Conservation (phyloP, 2,888 invertebrate genomes). For the Dusona sp. region DNA sequence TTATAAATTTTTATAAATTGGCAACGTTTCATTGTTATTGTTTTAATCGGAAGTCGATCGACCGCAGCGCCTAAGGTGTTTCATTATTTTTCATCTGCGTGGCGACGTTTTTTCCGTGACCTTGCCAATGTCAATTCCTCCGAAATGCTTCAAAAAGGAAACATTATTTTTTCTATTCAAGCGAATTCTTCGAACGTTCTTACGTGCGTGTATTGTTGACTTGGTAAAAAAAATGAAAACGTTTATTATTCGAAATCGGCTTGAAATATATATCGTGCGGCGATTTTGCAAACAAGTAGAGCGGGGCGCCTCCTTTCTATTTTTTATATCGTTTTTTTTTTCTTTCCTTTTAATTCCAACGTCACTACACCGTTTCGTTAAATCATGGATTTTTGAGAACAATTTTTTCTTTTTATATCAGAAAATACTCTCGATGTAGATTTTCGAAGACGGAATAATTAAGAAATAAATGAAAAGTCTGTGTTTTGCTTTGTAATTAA, state of each 20-base stretch:
- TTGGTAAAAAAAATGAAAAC: slow-evolving; percentile 1
- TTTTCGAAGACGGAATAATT: background rate
- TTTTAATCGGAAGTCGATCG: background rate
- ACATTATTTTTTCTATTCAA: background rate
- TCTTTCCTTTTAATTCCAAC: background rate
- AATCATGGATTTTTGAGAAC: background rate
- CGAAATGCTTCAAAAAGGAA: background rate
- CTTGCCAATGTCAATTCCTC: background rate
- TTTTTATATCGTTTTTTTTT: background rate
- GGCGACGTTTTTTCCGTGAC: background rate
- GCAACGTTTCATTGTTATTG: background rate
- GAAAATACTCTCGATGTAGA: background rate
- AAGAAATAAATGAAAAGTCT: background rate
- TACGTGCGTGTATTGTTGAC: background rate
- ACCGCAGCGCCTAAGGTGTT: background rate
- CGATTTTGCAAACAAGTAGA: background rate
- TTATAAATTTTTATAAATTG: background rate
- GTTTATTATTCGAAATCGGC: slow-evolving; percentile 6
- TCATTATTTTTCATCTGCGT: background rate
- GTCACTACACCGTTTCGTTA: background rate
- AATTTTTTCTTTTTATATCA: background rate
- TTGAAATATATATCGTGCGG: background rate
- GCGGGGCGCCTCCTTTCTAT: slow-evolving; percentile 1
- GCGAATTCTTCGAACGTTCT: background rate
- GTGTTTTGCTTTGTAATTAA: background rate